Base-by-base conservation (phyloP, 2,888 invertebrate species). In the Platypus cylindrus region DNA sequence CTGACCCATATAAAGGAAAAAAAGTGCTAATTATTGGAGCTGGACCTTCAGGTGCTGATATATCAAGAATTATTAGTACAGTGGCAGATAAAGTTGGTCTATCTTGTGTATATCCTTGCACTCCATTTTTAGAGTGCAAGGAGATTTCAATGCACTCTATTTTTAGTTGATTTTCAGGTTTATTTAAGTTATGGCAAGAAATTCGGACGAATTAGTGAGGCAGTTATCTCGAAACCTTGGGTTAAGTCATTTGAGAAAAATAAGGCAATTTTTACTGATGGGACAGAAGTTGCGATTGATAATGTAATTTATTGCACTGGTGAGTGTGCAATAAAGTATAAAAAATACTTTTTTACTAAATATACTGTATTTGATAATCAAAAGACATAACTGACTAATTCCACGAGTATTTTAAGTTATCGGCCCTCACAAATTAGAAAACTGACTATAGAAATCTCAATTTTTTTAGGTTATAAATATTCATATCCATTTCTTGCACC, bases 31-130 rank as follows among this genome's bases (percentile, higher is more conserved):
- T 89, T 9, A 65, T 91, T 20, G 91, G 91, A 2, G 86, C 84
- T 1, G 86, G 84, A 0, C 80, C 86, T 14, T 89, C 89, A 3
- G 91, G 89, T 12, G 68, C 76, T 59, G 82, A 83, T 55, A 72
- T 83, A 28, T 72, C 77, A 0, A 52, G 73, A 30, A 75, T 78
- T 47, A 65, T 80, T 39, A 67, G 78, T 12, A 59, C 66, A 45
- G 65, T 71, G 2, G 74, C 81, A 0, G 48, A 62, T 37, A 64
- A 66, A 54, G 70, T 70, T 55, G 30, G 20, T 22, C n/a, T 13
- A n/a, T 8, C n/a, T n/a, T n/a, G n/a, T n/a, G n/a, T n/a, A n/a
- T n/a, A n/a, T n/a, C n/a, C n/a, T n/a, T n/a, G n/a, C n/a, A n/a
- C n/a, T n/a, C n/a, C n/a, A n/a, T n/a, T n/a, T n/a, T n/a, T n/a